Evolutionary conservation across 2,888 invertebrate genomes (phyloP), one percentile per base, ranked within the genome.

Genomic region (Cactoblastis cactorum): DNA sequence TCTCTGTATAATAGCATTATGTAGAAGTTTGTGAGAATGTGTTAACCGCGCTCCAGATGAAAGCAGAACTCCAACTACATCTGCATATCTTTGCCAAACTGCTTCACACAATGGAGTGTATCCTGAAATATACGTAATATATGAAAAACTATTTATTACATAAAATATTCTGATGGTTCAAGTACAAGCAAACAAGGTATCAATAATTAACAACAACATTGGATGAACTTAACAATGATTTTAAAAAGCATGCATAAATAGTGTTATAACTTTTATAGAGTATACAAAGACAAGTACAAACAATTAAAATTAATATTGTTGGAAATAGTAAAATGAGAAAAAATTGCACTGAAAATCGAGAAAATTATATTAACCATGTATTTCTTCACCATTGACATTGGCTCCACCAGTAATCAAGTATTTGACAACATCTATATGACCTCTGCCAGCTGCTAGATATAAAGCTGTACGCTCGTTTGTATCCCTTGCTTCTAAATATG

Each of bases 91-190:
- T 58, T 91, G 91, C 90, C 92, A 93, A 15, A 95, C 94, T 8
- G 95, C 94, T 71, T 93, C 91, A 77, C 93, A 92, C 35, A 95
- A 80, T 3, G 95, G 93, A 0, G 95, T 94, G 55, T 92, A 92
- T 1, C 94, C 93, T 85, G 71, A 45, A 74, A 79, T 6, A 28
- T 14, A 11, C 18, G 14, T n/a, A n/a, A n/a, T n/a, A n/a, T n/a
- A n/a, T n/a, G n/a, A n/a, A n/a, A n/a, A n/a, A n/a, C n/a, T n/a
- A n/a, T n/a, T n/a, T n/a, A n/a, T n/a, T n/a, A n/a, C n/a, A n/a
- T n/a, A n/a, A n/a, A n/a, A n/a, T n/a, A n/a, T n/a, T n/a, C n/a
- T n/a, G n/a, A n/a, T n/a, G n/a, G n/a, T n/a, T n/a, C n/a, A n/a
- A n/a, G n/a, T n/a, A n/a, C n/a, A n/a, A n/a, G n/a, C n/a, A n/a